A percentile compares a stretch with the other conserved stretches of the same genome.
phyloP scores from a whole-genome alignment of 1,140 invertebrate species.

The Mizuhopecten yessoensis region DNA sequence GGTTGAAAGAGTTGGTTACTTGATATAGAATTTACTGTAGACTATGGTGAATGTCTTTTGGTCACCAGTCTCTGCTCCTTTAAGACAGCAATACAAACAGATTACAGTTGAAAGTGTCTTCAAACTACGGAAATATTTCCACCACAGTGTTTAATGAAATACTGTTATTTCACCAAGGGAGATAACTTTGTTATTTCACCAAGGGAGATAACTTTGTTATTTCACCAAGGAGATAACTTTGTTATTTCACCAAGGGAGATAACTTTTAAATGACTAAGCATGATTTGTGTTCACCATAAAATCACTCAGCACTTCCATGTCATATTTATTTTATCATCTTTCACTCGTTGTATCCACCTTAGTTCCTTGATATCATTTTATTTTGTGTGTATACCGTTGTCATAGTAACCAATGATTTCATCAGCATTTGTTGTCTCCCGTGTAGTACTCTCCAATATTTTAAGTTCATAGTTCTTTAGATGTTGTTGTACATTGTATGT shows the following conservation, averaged over 20 bases:
- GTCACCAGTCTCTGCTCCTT: background rate
- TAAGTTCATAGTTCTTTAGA: background rate
- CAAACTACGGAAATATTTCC: too few relatives aligned
- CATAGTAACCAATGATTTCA: background rate
- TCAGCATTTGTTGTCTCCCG: background rate
- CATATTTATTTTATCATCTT: background rate
- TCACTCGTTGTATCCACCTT: background rate
- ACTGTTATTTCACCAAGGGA: background rate
- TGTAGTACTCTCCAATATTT: background rate
- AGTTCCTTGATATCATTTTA: background rate
- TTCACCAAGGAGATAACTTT: constrained; percentile 23
- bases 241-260: constrained; percentile 22
- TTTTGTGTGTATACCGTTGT: background rate
- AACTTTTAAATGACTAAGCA: background rate
- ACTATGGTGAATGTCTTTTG: background rate
- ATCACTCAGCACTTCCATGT: background rate
- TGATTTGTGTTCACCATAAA: constrained; percentile 8
- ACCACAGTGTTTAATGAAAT: too few relatives aligned
- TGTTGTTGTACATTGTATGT: background rate
- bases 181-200: constrained; percentile 16
- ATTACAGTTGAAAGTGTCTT: too few relatives aligned
- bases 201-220: constrained; percentile 19
- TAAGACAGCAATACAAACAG: too few relatives aligned
- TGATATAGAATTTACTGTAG: background rate
- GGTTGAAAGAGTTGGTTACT: background rate